A percentile compares a stretch with the other conserved stretches of the same genome.
phyloP scores from a whole-genome alignment of 1,140 invertebrate species.

The Pseudomyrmex pallidus region DNA sequence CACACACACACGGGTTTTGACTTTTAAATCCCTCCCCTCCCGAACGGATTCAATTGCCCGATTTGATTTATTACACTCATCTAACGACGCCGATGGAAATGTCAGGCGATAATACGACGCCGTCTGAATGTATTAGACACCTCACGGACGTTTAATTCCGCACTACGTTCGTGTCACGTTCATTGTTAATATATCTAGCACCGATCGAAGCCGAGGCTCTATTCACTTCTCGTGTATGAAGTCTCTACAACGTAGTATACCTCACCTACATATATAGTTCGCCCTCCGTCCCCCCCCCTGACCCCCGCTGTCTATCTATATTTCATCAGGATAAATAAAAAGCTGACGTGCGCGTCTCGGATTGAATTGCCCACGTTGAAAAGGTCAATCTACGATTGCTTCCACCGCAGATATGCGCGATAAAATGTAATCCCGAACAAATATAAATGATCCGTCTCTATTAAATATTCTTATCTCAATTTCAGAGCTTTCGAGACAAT shows the following conservation, averaged over 20 bases:
- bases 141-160: constrained; percentile 5
- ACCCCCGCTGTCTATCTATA: neutral
- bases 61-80: constrained; percentile 55
- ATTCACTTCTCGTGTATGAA: neutral
- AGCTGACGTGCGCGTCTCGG: neutral
- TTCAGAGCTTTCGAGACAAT: neutral
- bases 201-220: neutral
- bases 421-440: neutral
- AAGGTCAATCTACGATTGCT: constrained; percentile 17
- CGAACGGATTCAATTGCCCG: constrained; percentile 46
- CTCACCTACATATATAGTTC: neutral
- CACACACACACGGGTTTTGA: constrained; percentile 30
- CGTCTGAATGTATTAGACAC: constrained; percentile 15
- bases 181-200: constrained; percentile 6
- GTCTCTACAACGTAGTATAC: neutral
- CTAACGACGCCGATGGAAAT: constrained; percentile 48
- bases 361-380: constrained; percentile 22
- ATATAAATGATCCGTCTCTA: neutral
- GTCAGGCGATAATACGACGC: constrained; percentile 39
- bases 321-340: neutral
- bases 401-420: neutral
- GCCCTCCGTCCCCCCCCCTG: too few relatives aligned
- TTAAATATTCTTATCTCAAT: constrained; percentile 19
- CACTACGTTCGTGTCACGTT: neutral
- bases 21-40: constrained; percentile 45